Conservation (phyloP, 2,888 invertebrate species). For the Caenorhabditis sinica region DNA sequence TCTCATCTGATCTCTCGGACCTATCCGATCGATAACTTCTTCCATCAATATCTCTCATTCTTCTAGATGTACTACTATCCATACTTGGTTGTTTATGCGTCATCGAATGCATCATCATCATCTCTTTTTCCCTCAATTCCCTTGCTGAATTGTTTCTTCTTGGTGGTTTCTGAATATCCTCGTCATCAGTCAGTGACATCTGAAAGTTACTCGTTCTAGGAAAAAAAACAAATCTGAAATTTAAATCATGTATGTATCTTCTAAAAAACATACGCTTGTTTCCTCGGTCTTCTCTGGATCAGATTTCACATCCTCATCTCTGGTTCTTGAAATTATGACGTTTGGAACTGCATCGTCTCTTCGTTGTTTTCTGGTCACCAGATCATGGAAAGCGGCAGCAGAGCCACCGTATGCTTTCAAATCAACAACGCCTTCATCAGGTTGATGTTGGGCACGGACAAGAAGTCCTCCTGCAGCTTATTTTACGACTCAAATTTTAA, state of each 20-base stretch:
- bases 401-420: constrained; percentile 72
- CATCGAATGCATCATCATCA: constrained; percentile 68
- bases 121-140: constrained; percentile 61
- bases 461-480: constrained; percentile 74
- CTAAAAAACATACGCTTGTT: constrained; percentile 71
- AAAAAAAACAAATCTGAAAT: constrained; percentile 10
- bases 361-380: constrained; percentile 54
- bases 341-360: constrained; percentile 69
- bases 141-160: constrained; percentile 32
- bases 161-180: constrained; percentile 68
- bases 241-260: constrained; percentile 17
- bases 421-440: constrained; percentile 71
- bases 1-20: constrained; percentile 81
- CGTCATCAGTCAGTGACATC: constrained; percentile 79
- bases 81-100: constrained; percentile 75
- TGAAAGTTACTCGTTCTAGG: constrained; percentile 54
- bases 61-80: constrained; percentile 74
- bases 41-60: constrained; percentile 74
- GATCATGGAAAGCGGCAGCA: constrained; percentile 70
- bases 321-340: constrained; percentile 74
- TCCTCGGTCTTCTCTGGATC: constrained; percentile 81
- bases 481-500: neutral
- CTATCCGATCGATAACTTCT: constrained; percentile 80
- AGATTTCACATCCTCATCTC: constrained; percentile 72
- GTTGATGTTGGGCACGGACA: constrained; percentile 75